A percentile compares a stretch with the other conserved stretches of the same genome.
phyloP scores from a whole-genome alignment of 2,888 invertebrate genomes.

The Cloeon dipterum region DNA sequence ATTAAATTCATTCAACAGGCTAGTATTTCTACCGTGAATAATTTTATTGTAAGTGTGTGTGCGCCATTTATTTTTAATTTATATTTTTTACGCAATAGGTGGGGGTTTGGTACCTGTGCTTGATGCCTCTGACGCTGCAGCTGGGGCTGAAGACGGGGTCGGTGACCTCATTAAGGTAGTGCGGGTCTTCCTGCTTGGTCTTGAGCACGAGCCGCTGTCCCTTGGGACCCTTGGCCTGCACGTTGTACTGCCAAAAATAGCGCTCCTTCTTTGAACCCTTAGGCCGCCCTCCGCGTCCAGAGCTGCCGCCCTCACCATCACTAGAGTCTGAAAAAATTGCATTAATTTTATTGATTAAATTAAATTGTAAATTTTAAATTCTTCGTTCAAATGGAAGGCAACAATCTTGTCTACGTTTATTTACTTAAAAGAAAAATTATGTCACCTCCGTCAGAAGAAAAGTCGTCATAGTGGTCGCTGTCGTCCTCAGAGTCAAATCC shows the following conservation, averaged over 20 bases:
- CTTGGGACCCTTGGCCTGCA: conserved; percentile 93
- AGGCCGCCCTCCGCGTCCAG: conserved; percentile 6
- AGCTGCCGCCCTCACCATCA: conserved; percentile 13
- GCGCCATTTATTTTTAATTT: not conserved
- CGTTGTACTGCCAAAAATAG: conserved; percentile 97
- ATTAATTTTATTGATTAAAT: too few relatives aligned
- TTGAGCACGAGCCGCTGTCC: conserved; percentile 71
- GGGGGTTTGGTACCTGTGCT: conserved; percentile 72
- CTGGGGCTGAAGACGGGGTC: conserved; percentile 92
- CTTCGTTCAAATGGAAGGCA: too few relatives aligned
- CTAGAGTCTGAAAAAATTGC: conserved; percentile 15
- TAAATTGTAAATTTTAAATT: too few relatives aligned
- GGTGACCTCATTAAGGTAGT: conserved; percentile 66
- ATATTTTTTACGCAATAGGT: too few relatives aligned
- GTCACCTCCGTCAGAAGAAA: conserved; percentile 53
- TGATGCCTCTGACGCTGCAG: conserved; percentile 74
- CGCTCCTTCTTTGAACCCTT: conserved; percentile 42
- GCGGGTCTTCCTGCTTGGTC: conserved; percentile 74
- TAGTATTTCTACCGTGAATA: too few relatives aligned
- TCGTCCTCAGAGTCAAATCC: conserved; percentile 66
- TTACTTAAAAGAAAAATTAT: not conserved
- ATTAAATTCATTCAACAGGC: too few relatives aligned
- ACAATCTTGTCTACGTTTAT: too few relatives aligned
- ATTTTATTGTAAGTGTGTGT: too few relatives aligned
- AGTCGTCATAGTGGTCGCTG: conserved; percentile 68